phyloP scores from a whole-genome alignment of 2,797 vertebrate species.

The Phylloscopus collybita region DNA sequence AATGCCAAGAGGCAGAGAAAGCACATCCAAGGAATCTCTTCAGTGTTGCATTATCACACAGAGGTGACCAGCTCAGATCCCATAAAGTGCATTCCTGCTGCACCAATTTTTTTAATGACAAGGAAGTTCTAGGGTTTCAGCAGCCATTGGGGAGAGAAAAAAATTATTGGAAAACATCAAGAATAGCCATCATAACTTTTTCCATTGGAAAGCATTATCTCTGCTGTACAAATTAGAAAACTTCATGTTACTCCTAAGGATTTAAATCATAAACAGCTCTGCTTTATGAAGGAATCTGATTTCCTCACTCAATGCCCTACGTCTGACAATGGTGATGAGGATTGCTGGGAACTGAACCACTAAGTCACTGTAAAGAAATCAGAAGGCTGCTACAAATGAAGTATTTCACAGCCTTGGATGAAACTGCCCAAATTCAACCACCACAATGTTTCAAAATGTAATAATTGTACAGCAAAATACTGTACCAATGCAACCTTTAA shows the following conservation, averaged over 20 bases:
- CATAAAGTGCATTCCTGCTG: background rate
- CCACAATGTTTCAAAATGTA: background rate
- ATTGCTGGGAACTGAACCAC: background rate
- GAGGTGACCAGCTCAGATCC: background rate
- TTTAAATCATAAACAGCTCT: background rate
- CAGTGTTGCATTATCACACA: rapidly evolving
- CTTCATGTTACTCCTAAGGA: background rate
- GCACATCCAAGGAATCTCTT: background rate
- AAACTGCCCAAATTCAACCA: background rate
- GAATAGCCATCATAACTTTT: background rate
- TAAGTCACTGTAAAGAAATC: background rate
- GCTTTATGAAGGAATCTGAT: background rate
- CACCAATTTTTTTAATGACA: background rate
- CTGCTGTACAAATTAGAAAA: background rate
- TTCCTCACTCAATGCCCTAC: background rate
- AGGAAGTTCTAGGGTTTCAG: background rate
- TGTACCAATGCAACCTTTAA: background rate
- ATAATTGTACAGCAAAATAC: background rate
- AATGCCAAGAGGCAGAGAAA: background rate
- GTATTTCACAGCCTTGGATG: background rate
- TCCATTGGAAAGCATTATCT: background rate
- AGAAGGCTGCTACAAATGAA: background rate
- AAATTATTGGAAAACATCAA: background rate
- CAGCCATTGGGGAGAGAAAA: background rate
- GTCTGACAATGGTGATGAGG: background rate